Conservation (phyloP, 2,888 invertebrate species). For the Leucania comma region DNA sequence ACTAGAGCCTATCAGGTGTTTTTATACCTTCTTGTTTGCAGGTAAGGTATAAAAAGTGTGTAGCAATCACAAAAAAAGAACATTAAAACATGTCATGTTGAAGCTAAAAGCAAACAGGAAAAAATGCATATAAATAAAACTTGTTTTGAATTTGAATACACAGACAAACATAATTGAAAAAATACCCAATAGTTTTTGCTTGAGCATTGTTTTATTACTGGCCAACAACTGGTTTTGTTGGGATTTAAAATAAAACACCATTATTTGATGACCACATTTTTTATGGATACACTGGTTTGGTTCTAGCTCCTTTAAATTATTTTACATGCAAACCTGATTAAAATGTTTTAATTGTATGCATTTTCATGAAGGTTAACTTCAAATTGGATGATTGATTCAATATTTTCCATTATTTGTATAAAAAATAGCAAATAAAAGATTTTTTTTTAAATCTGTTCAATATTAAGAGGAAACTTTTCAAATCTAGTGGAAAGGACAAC, state of each 20-base stretch:
- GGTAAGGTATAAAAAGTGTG: neutral
- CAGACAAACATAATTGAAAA: neutral
- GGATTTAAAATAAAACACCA: neutral
- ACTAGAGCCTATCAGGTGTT: too few relatives aligned
- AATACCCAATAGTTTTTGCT: neutral
- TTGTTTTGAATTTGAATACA: neutral
- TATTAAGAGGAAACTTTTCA: too few relatives aligned
- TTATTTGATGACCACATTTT: neutral
- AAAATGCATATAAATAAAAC: neutral
- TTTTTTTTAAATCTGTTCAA: too few relatives aligned
- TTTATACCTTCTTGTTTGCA: too few relatives aligned
- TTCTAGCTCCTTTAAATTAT: neutral
- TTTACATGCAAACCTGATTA: neutral
- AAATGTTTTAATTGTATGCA: neutral
- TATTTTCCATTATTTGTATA: too few relatives aligned
- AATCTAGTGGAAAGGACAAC: too few relatives aligned
- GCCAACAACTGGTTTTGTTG: neutral
- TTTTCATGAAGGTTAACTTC: too few relatives aligned
- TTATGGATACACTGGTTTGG: neutral
- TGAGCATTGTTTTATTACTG: conserved; percentile 4
- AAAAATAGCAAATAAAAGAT: too few relatives aligned
- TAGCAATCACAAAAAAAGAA: too few relatives aligned
- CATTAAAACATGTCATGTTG: neutral
- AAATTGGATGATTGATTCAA: too few relatives aligned
- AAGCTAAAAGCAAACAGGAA: conserved; percentile 10